These are phyloP conservation scores for Rhodinocichla rosea DNA, from an alignment of 2,113 vertebrate genomes.

Conservation along the genomic window DNA sequence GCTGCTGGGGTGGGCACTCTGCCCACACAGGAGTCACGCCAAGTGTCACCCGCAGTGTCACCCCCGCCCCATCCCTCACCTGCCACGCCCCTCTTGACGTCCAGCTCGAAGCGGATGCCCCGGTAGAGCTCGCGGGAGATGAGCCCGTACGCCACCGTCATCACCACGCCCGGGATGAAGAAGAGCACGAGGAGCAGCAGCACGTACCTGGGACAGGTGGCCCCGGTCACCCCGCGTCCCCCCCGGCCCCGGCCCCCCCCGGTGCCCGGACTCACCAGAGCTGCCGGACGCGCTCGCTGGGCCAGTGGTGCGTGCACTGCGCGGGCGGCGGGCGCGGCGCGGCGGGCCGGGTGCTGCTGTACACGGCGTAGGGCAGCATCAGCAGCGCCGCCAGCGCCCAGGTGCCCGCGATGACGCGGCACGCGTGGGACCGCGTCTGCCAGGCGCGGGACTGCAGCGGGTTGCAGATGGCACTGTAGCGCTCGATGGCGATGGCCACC, in stretches of 20 bases:
- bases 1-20: not conserved
- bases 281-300: slow-evolving; percentile 76
- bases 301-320: slow-evolving; percentile 85
- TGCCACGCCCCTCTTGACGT: slow-evolving; percentile 18
- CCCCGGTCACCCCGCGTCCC: rapidly evolving
- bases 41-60: rapidly evolving
- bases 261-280: slow-evolving; percentile 78
- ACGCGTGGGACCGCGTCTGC: slow-evolving; percentile 94
- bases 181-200: slow-evolving; percentile 75
- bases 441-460: slow-evolving; percentile 91
- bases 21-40: rapidly evolving
- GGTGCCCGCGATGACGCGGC: slow-evolving; percentile 86
- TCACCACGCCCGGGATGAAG: slow-evolving; percentile 76
- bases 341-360: slow-evolving; percentile 75
- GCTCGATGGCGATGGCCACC: slow-evolving; percentile 93
- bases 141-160: slow-evolving; percentile 74
- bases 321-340: slow-evolving; percentile 45
- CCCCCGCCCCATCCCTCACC: not conserved
- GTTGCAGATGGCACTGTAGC: slow-evolving; percentile 96
- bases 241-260: rapidly evolving
- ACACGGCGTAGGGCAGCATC: slow-evolving; percentile 91
- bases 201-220: slow-evolving; percentile 60
- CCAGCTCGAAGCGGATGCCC: slow-evolving; percentile 73
- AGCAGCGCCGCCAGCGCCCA: slow-evolving; percentile 88
- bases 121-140: slow-evolving; percentile 79